Conservation (phyloP, 1,140 invertebrate species). For the Hylaeus volcanicus region DNA sequence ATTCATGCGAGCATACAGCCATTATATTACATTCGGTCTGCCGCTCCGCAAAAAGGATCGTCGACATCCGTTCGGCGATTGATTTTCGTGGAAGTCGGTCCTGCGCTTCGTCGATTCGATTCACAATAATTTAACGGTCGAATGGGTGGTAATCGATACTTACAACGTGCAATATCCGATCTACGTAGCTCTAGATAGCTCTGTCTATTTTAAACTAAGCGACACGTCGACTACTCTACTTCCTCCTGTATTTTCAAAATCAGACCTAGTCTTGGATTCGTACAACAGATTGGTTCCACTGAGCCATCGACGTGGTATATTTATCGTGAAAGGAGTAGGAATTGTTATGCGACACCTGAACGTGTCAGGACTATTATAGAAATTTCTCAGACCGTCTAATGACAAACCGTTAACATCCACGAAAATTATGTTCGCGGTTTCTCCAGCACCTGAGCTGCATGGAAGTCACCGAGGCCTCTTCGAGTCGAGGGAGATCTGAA, state of each 20-base stretch:
- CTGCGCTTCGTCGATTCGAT: constrained; percentile 60
- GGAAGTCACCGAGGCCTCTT: not conserved
- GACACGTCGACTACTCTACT: not conserved
- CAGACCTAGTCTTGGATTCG: too few relatives aligned
- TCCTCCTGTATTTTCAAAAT: too few relatives aligned
- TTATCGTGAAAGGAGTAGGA: too few relatives aligned
- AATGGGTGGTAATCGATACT: constrained; percentile 27
- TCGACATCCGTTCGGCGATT: constrained; percentile 75
- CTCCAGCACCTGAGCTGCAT: constrained; percentile 19
- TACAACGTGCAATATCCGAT: not conserved
- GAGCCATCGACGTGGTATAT: too few relatives aligned
- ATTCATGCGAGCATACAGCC: constrained; percentile 2
- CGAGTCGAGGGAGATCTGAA: constrained; percentile 39
- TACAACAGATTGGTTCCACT: too few relatives aligned
- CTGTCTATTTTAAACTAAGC: not conserved
- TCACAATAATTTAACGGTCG: constrained; percentile 69
- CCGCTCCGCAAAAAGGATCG: constrained; percentile 71
- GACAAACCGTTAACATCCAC: too few relatives aligned
- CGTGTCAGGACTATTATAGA: too few relatives aligned
- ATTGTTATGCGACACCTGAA: too few relatives aligned
- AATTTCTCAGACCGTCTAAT: too few relatives aligned
- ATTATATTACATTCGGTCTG: constrained; percentile 59
- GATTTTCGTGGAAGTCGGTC: constrained; percentile 73
- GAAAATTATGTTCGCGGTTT: not conserved
- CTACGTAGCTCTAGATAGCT: not conserved